phyloP scores from a whole-genome alignment of 2,113 vertebrate genomes.

The Phainopepla nitens region DNA sequence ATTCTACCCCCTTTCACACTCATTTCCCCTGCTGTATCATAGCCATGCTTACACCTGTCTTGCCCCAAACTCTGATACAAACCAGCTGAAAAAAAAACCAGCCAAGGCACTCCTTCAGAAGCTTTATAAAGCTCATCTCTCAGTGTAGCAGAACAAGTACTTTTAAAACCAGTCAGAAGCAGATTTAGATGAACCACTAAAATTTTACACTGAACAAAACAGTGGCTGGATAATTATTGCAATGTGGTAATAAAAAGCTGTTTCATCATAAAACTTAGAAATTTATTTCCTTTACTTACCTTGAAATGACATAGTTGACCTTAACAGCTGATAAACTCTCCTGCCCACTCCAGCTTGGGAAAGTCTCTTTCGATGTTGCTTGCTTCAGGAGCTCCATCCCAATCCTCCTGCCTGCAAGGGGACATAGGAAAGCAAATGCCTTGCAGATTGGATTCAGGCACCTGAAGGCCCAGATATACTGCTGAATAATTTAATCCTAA shows the following conservation, averaged over 20 bases:
- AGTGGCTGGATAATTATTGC: not conserved
- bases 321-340: not conserved
- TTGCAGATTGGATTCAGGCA: not conserved
- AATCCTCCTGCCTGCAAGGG: not conserved
- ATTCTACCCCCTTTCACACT: not conserved
- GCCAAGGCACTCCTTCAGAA: not conserved
- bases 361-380: conserved; percentile 3
- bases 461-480: not conserved
- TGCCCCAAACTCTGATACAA: not conserved
- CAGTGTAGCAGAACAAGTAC: not conserved
- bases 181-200: not conserved
- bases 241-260: not conserved
- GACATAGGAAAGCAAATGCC: not conserved
- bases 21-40: not conserved
- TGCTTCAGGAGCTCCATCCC: conserved; percentile 32
- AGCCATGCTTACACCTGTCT: not conserved
- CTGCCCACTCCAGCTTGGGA: not conserved
- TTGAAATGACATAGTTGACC: conserved; percentile 7
- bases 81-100: not conserved
- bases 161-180: not conserved
- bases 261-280: not conserved
- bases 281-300: not conserved
- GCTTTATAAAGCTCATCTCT: not conserved
- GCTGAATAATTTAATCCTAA: not conserved
- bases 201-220: not conserved